Base-by-base conservation (phyloP, 2,797 vertebrate species). In the Poecilia velifera region DNA sequence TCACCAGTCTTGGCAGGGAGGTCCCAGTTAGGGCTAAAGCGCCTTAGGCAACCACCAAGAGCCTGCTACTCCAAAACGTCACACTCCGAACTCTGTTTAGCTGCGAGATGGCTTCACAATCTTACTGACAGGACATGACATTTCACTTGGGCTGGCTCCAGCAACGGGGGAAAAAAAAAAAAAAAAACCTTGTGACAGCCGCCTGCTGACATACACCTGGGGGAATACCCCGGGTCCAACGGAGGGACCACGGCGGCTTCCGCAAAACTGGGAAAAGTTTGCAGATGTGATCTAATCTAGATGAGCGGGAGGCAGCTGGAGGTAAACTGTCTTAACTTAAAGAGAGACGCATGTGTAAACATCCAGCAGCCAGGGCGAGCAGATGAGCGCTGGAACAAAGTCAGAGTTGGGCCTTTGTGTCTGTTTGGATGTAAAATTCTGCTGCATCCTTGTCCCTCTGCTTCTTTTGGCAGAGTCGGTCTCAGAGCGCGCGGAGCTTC, bases 61-160 rank as follows among this genome's bases (percentile, higher is more conserved):
- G 88, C 87, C 89, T 73, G 86, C 90, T 83, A 74, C 89, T 89
- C 85, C 84, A 83, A 64, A 92, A 87, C 91, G 83, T 89, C 90
- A 85, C 80, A 76, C 90, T 83, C 80, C 2, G 6, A 90, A 85
- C 66, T 78, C 88, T 73, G 79, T 90, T 90, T 87, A 6, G 80
- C 89, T 92, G 90, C 6, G 77, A 91, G 85, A 91, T 90, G 90
- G 89, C 86, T 87, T 92, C 93, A 90, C 93, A 93, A 95, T 95
- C 87, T 93, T 88, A 85, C 92, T 95, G 95, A 95, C 94, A 93
- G 88, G 88, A 94, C 94, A 94, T 92, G 94, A 95, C 94, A 95
- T 94, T 94, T 94, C 93, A 93, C 93, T 95, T 84, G 85, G 90
- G 87, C 83, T 91, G 90, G 88, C 91, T 86, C 86, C 57, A 36